phyloP scores from a whole-genome alignment of 2,888 invertebrate species.

The Scrobipalpa atriplicella region DNA sequence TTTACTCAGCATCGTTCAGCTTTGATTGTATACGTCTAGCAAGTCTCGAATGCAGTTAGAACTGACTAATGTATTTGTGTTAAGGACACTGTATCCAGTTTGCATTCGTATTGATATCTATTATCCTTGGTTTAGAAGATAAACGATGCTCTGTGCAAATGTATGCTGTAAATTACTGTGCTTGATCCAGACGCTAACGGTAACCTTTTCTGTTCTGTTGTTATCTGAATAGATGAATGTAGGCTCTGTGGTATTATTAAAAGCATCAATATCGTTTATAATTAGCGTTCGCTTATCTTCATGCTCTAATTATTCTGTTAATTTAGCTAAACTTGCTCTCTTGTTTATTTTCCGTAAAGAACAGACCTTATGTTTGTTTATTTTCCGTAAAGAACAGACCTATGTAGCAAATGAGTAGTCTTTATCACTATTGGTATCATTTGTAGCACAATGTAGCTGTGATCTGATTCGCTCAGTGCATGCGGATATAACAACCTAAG shows the following conservation, averaged over 20 bases:
- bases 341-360: background rate
- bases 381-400: background rate
- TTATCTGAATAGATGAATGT: conserved; percentile 12
- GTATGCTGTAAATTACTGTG: background rate
- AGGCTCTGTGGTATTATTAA: conserved; percentile 7
- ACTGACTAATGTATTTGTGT: conserved; percentile 21
- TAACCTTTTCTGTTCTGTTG: background rate
- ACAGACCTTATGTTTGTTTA: conserved; percentile 3
- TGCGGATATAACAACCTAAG: conserved; percentile 35
- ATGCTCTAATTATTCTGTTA: conserved; percentile 16
- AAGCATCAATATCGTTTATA: conserved; percentile 14
- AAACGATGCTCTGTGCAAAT: conserved; percentile 15
- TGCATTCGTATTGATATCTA: conserved; percentile 21
- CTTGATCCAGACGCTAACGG: background rate
- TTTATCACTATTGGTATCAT: conserved; percentile 15
- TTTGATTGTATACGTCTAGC: conserved; percentile 3
- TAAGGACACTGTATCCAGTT: conserved; percentile 26
- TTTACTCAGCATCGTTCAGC: background rate
- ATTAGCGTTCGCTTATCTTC: conserved; percentile 14
- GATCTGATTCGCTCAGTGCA: conserved; percentile 30
- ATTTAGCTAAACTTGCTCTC: conserved; percentile 15
- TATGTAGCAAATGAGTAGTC: conserved; percentile 2
- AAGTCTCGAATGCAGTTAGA: background rate
- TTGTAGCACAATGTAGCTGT: conserved; percentile 31
- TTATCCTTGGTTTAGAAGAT: conserved; percentile 11